phyloP scores from a whole-genome alignment of 2,797 vertebrate genomes.

The Apogon talboti region DNA sequence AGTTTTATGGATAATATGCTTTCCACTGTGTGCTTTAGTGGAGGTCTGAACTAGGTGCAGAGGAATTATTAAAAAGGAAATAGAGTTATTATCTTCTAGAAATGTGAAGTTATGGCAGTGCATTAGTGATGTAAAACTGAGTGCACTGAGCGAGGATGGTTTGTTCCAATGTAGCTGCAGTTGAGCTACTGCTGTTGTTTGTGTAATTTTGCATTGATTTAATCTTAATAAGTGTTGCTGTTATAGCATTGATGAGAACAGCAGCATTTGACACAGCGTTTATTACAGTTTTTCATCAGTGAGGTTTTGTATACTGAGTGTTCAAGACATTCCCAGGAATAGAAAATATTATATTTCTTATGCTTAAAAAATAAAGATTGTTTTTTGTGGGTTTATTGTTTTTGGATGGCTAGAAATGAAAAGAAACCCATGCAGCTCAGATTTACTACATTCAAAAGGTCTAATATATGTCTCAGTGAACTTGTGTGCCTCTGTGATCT shows the following conservation, averaged over 20 bases:
- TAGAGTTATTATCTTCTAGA: background rate
- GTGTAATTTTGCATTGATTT: constrained; percentile 27
- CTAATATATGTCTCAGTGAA: too few species aligned
- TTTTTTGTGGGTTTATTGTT: constrained; percentile 8
- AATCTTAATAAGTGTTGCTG: constrained; percentile 15
- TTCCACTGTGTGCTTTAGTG: constrained; percentile 4
- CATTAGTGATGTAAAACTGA: background rate
- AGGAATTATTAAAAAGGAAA: constrained; percentile 27
- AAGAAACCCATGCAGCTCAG: background rate
- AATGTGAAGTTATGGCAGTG: constrained; percentile 6
- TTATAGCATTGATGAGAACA: background rate
- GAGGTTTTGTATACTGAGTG: background rate
- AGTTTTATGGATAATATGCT: constrained; percentile 29
- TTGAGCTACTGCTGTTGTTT: constrained; percentile 8
- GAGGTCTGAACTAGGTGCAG: background rate
- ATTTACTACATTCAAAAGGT: too few species aligned
- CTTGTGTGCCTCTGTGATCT: too few species aligned
- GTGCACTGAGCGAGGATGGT: background rate
- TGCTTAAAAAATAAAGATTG: background rate
- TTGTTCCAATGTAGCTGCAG: background rate
- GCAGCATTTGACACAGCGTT: constrained; percentile 3
- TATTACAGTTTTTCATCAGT: background rate
- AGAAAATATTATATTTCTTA: constrained; percentile 1
- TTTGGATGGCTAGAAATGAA: constrained; percentile 2
- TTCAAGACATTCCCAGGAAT: constrained; percentile 7